phyloP scores from a whole-genome alignment of 2,797 vertebrate species.

The Columba guinea region DNA sequence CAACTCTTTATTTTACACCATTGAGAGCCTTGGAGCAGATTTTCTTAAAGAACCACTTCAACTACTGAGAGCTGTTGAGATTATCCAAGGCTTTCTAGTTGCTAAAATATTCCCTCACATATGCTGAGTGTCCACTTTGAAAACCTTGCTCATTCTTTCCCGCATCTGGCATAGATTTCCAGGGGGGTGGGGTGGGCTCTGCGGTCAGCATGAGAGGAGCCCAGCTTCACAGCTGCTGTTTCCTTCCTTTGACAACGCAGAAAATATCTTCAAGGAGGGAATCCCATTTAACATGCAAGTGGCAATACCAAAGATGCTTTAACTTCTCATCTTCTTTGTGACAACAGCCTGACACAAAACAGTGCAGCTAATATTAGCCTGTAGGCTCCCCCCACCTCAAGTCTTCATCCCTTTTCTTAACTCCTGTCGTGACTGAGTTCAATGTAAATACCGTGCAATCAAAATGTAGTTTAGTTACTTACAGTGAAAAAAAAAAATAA shows the following conservation, averaged over 20 bases:
- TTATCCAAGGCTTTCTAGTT: not conserved
- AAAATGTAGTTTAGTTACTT: not conserved
- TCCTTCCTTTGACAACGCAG: constrained; percentile 70
- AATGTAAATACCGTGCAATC: not conserved
- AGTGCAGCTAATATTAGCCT: constrained; percentile 24
- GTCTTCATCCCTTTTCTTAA: not conserved
- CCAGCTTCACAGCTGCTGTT: constrained; percentile 61
- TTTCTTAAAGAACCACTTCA: not conserved
- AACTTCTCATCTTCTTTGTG: constrained; percentile 45
- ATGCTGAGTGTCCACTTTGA: constrained; percentile 60
- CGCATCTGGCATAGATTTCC: constrained; percentile 76
- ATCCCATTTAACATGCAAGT: constrained; percentile 69
- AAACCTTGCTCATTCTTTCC: constrained; percentile 62
- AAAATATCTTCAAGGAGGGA: constrained; percentile 74
- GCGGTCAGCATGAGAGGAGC: constrained; percentile 53
- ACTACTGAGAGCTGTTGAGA: not conserved
- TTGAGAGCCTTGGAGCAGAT: fast-evolving
- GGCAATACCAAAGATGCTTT: constrained; percentile 36
- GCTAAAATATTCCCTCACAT: constrained; percentile 27
- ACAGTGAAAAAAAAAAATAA: not conserved
- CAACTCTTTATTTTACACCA: not conserved
- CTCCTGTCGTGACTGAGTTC: not conserved
- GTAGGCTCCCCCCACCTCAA: not conserved
- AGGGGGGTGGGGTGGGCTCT: constrained; percentile 50
- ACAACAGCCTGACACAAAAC: constrained; percentile 52